These are phyloP conservation scores for Nibea albiflora DNA, from an alignment of 2,113 vertebrate species.

Conservation along the genomic window DNA sequence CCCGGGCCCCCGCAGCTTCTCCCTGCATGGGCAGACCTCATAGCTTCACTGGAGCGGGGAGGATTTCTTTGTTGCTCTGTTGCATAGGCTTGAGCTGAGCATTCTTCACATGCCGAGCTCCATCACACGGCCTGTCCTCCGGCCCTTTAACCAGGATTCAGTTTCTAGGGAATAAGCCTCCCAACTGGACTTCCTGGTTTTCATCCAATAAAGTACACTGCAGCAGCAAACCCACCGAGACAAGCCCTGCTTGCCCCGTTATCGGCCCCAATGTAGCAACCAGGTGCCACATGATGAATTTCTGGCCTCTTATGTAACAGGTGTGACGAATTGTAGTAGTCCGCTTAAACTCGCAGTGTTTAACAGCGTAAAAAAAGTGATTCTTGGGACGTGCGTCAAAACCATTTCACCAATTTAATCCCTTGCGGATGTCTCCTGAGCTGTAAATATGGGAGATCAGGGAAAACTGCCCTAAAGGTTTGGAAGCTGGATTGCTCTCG, in stretches of 20 bases:
- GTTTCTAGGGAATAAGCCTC: not conserved
- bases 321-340: not conserved
- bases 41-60: conserved; percentile 52
- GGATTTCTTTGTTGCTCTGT: conserved; percentile 59
- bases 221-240: not conserved
- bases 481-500: not conserved
- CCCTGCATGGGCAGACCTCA: conserved; percentile 55
- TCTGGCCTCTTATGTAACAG: not conserved
- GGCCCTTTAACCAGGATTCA: conserved; percentile 36
- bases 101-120: conserved; percentile 75
- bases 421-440: not conserved
- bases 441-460: not conserved
- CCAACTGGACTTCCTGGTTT: not conserved
- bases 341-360: not conserved
- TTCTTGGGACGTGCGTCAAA: not conserved
- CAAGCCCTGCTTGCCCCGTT: not conserved
- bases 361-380: not conserved
- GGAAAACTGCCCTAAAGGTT: not conserved
- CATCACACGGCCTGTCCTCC: conserved; percentile 65
- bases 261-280: not conserved
- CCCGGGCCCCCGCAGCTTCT: conserved; percentile 29
- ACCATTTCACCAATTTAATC: not conserved
- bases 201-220: not conserved
- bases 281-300: not conserved
- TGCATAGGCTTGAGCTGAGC: conserved; percentile 74